Percentiles rank a stretch among this genome's conserved stretches.
Conservation (phyloP, 2,888 invertebrate species). For the Bellardia bayeri region DNA sequence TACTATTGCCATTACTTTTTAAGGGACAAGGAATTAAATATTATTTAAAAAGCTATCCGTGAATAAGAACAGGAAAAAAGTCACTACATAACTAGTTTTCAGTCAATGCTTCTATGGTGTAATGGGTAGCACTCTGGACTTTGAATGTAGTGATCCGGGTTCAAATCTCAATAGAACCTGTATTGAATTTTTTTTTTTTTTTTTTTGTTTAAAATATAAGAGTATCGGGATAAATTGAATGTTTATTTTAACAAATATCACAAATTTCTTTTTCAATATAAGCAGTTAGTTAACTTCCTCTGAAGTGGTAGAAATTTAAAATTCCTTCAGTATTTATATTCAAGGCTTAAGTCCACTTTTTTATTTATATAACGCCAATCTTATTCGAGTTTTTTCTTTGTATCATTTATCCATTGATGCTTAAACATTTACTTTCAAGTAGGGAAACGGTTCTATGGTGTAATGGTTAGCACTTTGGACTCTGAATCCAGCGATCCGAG, state of each 20-base stretch:
- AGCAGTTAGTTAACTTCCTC: no score
- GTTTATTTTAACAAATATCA: no score
- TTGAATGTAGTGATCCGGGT: constrained; percentile 84
- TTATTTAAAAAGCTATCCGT: neutral
- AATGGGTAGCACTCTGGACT: constrained; percentile 80
- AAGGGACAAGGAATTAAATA: neutral
- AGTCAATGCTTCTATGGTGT: constrained; percentile 77
- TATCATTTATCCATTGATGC: no score
- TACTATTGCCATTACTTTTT: neutral
- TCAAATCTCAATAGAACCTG: constrained; percentile 85
- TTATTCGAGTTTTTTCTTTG: no score
- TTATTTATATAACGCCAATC: no score
- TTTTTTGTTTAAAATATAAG: no score
- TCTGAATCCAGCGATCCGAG: constrained; percentile 84
- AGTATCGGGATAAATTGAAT: no score
- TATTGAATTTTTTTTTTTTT: neutral
- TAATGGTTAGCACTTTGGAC: constrained; percentile 81
- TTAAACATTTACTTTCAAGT: neutral
- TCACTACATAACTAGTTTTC: neutral
- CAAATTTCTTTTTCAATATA: no score
- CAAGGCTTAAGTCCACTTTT: no score
- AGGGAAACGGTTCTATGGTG: constrained; percentile 77
- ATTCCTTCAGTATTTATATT: no score
- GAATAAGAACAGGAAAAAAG: neutral
- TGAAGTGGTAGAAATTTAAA: no score